Base-by-base conservation (phyloP, 2,113 vertebrate genomes). In the Fregata magnificens region DNA sequence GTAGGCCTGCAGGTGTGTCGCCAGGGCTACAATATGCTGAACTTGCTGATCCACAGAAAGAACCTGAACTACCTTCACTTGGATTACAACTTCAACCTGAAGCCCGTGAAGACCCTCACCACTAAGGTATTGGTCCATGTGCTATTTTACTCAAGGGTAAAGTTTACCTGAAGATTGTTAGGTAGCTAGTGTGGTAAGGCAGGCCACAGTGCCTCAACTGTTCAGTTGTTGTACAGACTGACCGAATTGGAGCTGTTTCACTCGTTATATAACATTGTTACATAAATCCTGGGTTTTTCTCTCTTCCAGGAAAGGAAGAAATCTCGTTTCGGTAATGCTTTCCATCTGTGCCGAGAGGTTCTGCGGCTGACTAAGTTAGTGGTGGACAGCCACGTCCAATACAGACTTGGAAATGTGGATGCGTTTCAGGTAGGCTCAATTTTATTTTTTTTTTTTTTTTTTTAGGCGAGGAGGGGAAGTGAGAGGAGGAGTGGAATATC, bases 11-110 rank as follows among this genome's bases (percentile, higher is more conserved):
- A 99, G 97, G 99, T 99, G 56, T 99, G 99, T 97, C 98, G 99
- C 67, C 99, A 99, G 96, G 99, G 99, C 77, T 99, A 99, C 98
- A 99, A 99, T 97, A 99, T 99, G 99, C 99, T 99, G 45, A 99
- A 99, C 98, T 97, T 99, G 95, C 98, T 99, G 56, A 99, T 99
- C 97, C 99, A 99, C 96, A 99, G 99, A 56, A 99, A 99, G 98
- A 99, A 99, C 89, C 98, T 99, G 80, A 99, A 99, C 97, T 99
- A 99, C 94, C 98, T 99, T 91, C 99, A 99, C 94, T 97, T 99
- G 92, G 99, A 99, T 97, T 99, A 99, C 97, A 99, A 99, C 97
- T 99, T 99, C 97, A 99, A 99, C 82, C 97, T 99, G 94, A 99
- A 99, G 96, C 99, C 99, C 0, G 99, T 99, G 91, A 99, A 99